phyloP scores from a whole-genome alignment of 2,888 invertebrate genomes.

The Rhaphigaster nebulosa region DNA sequence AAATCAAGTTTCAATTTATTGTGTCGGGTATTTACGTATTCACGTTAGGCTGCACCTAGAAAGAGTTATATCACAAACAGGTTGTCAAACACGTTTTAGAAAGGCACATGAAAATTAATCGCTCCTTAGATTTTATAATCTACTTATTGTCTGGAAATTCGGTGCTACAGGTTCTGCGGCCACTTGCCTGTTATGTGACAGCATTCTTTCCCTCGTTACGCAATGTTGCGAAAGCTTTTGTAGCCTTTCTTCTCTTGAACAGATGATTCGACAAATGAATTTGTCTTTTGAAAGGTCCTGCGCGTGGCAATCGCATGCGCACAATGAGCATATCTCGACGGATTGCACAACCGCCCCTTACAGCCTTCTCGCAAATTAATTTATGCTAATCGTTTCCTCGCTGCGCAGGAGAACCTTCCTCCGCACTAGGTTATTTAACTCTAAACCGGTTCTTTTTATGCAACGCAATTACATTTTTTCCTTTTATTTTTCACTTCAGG shows the following conservation, averaged over 20 bases:
- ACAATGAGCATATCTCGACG: not conserved
- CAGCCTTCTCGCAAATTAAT: constrained; percentile 39
- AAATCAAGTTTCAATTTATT: not conserved
- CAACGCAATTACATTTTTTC: not conserved
- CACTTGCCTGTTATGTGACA: not conserved
- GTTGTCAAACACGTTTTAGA: constrained; percentile 11
- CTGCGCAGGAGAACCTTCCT: not conserved
- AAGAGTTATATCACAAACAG: constrained; percentile 26
- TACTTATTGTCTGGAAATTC: constrained; percentile 23
- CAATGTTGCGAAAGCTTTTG: constrained; percentile 40
- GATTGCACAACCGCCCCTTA: not conserved
- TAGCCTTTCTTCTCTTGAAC: not conserved
- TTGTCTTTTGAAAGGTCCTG: constrained; percentile 24
- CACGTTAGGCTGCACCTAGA: not conserved
- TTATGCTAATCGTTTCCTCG: constrained; percentile 12
- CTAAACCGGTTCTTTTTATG: constrained; percentile 33
- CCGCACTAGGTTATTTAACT: constrained; percentile 11
- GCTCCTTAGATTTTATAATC: not conserved
- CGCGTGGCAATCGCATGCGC: not conserved
- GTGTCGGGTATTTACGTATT: not conserved
- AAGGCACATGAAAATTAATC: not conserved
- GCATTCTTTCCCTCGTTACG: constrained; percentile 46
- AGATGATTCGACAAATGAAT: constrained; percentile 38
- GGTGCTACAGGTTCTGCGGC: not conserved
- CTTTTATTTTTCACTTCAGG: not conserved